These are phyloP conservation scores for Albula goreensis DNA, from an alignment of 2,113 vertebrate genomes.

Conservation along the genomic window DNA sequence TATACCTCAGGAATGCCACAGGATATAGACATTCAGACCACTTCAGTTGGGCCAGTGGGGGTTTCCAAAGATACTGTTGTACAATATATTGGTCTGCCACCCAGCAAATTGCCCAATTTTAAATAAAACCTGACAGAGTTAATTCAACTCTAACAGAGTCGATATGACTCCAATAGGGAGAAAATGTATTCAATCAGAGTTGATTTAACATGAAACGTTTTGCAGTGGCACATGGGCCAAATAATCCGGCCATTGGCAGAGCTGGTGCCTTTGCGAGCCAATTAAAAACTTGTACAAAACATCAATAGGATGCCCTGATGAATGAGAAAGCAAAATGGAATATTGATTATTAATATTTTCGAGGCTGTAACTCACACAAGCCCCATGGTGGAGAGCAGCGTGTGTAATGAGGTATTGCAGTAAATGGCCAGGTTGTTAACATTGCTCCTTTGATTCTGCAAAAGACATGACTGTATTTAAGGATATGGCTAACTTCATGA, in stretches of 20 bases:
- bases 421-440: not conserved
- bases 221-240: not conserved
- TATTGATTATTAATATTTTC: constrained; percentile 2
- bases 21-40: not conserved
- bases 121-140: not conserved
- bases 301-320: not conserved
- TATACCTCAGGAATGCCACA: not conserved
- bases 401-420: not conserved
- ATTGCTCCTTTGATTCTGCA: not conserved
- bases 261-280: not conserved
- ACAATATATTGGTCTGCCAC: not conserved
- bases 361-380: not conserved
- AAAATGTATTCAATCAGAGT: not conserved
- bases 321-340: not conserved
- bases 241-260: not conserved
- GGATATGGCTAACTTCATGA: too few species aligned
- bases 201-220: not conserved
- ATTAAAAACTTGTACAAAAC: not conserved
- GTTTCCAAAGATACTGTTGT: not conserved
- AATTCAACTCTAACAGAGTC: not conserved
- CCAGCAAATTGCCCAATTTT: not conserved
- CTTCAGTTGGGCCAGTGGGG: not conserved
- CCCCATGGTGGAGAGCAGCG: not conserved
- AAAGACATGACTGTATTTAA: not conserved
- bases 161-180: not conserved